Evolutionary conservation across 23 tunicate genomes (phyloP), one percentile per base, ranked within the genome.

Genomic region (Corella eumyota): DNA sequence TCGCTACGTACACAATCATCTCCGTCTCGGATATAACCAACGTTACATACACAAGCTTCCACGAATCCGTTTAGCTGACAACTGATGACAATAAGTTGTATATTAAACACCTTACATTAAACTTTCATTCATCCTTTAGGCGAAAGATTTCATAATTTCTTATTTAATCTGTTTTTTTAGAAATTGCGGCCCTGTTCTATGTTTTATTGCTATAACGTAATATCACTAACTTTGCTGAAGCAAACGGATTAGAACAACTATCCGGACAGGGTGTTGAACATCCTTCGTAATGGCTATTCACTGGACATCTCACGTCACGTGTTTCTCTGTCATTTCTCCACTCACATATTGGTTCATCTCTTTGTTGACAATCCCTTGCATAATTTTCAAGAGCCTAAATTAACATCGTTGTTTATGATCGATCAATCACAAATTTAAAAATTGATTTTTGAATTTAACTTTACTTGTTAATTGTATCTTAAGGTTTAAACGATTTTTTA

Each of bases 41-140:
- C 65, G 30, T 79, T 45, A 56, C 88, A 79, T 25, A 70, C 72
- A 64, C 88, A 79, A 47, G 36, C 88, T 46, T 79, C 88, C 52
- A 79, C 82, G 5, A n/a, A 28, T 6, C 82, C 82, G 25, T 32
- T 49, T 17, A 66, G 45, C 2, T 32, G 55, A 45, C 82, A 75
- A 13, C 80, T 74, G 53, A n/a, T n/a, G n/a, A n/a, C n/a, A n/a
- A n/a, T n/a, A n/a, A n/a, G n/a, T n/a, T n/a, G n/a, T n/a, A n/a
- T n/a, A n/a, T n/a, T n/a, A n/a, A n/a, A n/a, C n/a, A n/a, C n/a
- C n/a, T n/a, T n/a, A n/a, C n/a, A n/a, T n/a, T n/a, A n/a, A n/a
- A n/a, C n/a, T n/a, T n/a, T n/a, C n/a, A n/a, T n/a, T n/a, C n/a
- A n/a, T n/a, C n/a, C n/a, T n/a, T n/a, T n/a, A n/a, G n/a, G n/a